Evolutionary conservation across 2,797 vertebrate species (phyloP), one percentile per base, ranked within the genome.

Genomic region (Sparus aurata): DNA sequence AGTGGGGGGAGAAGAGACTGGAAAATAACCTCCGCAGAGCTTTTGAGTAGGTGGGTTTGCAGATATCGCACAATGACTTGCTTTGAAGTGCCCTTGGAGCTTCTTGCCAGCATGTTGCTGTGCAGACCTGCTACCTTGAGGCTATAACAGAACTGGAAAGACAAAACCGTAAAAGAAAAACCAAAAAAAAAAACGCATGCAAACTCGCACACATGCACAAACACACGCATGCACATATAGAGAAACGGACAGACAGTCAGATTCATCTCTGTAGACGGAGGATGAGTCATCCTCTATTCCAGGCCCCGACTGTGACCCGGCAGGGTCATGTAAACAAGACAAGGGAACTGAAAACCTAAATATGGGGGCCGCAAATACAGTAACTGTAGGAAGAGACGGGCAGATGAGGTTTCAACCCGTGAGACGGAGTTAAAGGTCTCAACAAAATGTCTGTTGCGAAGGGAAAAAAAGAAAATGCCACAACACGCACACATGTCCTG

Each of bases 261-360:
- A 85, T 87, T 84, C 82, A 87, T 82, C 72, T 69, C 69, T 57
- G 64, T 82, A 87, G 91, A 90, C 73, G 69, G 85, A 68, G 78
- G 45, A 73, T 91, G 91, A 91, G 73, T 94, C 89, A 92, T 73
- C 66, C 63, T 79, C 93, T 94, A 93, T 94, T 93, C 80, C 74
- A 58, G 81, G 38, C 75, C 79, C 53, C 75, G 75, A 76, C 76
- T 66, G 75, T 91, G 92, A 90, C 85, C 87, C 81, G 63, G 83
- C 49, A 61, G 12, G 88, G 88, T 87, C 90, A 82, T 86, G 89
- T 91, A 92, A 93, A 93, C 92, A 94, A 91, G 80, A 78, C 83
- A 27, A 50, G 77, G 82, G 85, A 87, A 88, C 83, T 67, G 63
- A 85, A 87, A 84, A 88, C 83, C 87, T 78, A 81, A 87, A 90